Conservation (phyloP, 2,113 vertebrate species). For the human (Homo sapiens) region GRCh38 chr13:45158501-45159000, state of each 20-base stretch:
- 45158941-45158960: background rate
- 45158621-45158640: background rate
- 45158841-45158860: conserved; percentile 23
- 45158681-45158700: background rate
- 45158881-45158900: background rate
- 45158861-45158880: background rate
- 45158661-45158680: background rate
- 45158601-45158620: background rate
- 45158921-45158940: background rate
- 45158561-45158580: background rate
- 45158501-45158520: background rate
- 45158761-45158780: background rate
- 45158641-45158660: background rate
- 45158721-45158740: background rate
- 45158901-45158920: background rate
- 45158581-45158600: background rate
- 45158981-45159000: conserved; percentile 34
- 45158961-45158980: conserved; percentile 38
- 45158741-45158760: background rate
- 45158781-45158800: background rate
- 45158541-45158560: background rate
- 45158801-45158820: background rate
- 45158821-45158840: background rate
- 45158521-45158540: background rate
- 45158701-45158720: background rate